Base-by-base conservation (phyloP, 2,797 vertebrate genomes). In the Pipistrellus pygmaeus region DNA sequence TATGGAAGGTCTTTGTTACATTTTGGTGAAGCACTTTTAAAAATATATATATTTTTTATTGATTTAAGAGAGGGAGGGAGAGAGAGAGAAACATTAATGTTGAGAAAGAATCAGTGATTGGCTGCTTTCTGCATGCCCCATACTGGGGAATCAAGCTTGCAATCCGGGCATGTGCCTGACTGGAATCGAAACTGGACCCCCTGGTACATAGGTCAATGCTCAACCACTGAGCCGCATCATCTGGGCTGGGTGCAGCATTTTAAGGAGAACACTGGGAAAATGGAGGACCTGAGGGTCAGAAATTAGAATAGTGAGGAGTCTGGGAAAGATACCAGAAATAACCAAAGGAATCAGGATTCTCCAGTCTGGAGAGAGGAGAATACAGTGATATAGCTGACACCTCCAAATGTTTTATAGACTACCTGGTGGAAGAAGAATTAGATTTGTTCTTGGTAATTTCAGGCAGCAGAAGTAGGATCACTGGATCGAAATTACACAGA, bases 401-500 rank as follows among this genome's bases (percentile, higher is more conserved):
- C 73, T 86, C 86, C 7, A n/a, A 12, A 48, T 96, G 77, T 91
- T 93, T 97, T 88, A 88, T 73, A 64, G 32, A 60, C 76, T 91
- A 53, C 68, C 78, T 88, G 71, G 53, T 62, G 23, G 48, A 90
- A 94, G 89, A 93, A 68, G 90, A 96, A 75, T 93, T 85, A 88
- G 69, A 77, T 88, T 91, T 91, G 78, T 41, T 85, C 57, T 86
- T 97, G 95, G 93, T 98, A 98, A 98, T 92, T 94, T 82, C 77
- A 88, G 87, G 82, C 60, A 85, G 78, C 75, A 81, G 41, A 85
- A 77, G 71, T 98, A 96, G 97, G 97, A 97, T 97, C 97, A 97
- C 96, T 69, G 66, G 85, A 77, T 95, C 66, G 82, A 94, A 96
- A 96, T 97, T 97, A 96, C 94, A 95, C 76, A 96, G 92, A 97